phyloP scores from a whole-genome alignment of 1,140 invertebrate species.

The Brevipalpus yothersi region DNA sequence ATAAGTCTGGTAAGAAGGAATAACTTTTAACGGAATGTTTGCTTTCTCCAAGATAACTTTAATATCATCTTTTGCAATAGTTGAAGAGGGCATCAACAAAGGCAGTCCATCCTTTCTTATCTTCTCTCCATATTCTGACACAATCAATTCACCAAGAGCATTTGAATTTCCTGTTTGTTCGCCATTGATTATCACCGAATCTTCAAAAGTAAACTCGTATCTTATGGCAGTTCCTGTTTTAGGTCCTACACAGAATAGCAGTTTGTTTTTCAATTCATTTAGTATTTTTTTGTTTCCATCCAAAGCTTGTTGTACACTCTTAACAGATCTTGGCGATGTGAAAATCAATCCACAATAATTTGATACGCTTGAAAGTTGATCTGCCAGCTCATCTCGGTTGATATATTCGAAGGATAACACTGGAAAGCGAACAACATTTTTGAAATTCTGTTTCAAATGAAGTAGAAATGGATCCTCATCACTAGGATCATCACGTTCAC shows the following conservation, averaged over 20 bases:
- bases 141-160: not conserved
- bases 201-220: not conserved
- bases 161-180: not conserved
- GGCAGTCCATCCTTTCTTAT: not conserved
- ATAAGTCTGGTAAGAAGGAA: not conserved
- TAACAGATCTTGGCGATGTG: not conserved
- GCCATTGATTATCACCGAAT: not conserved
- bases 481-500: not conserved
- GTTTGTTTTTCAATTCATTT: not conserved
- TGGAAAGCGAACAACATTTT: not conserved
- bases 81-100: not conserved
- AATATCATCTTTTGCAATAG: not conserved
- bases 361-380: not conserved
- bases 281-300: not conserved
- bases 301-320: not conserved
- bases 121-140: not conserved
- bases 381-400: not conserved
- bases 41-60: not conserved
- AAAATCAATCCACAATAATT: not conserved
- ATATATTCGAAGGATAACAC: not conserved
- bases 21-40: not conserved
- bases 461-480: not conserved
- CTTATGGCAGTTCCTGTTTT: not conserved
- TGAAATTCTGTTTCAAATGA: not conserved
- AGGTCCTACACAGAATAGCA: not conserved